phyloP scores from a whole-genome alignment of 2,113 vertebrate species.

The Gasterosteus aculeatus region DNA sequence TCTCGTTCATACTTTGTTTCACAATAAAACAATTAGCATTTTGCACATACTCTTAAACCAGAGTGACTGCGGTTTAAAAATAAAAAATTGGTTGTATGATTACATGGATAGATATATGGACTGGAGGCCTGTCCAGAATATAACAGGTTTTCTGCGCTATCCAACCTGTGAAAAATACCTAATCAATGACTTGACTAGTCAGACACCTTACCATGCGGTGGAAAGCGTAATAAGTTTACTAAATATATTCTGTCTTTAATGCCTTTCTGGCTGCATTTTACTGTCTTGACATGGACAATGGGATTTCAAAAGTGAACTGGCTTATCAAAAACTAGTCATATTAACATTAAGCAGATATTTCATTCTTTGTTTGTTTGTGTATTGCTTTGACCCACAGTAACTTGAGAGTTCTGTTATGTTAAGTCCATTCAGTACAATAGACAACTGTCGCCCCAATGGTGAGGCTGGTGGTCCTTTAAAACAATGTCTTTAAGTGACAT shows the following conservation, averaged over 20 bases:
- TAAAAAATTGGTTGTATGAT: neutral
- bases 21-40: constrained; percentile 1
- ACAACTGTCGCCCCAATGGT: neutral
- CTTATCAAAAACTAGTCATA: neutral
- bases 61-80: constrained; percentile 13
- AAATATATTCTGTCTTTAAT: neutral
- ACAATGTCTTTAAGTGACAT: neutral
- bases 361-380: neutral
- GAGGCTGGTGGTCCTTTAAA: neutral
- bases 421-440: neutral
- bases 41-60: constrained; percentile 12
- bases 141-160: neutral
- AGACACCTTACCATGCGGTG: neutral
- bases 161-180: neutral
- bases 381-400: neutral
- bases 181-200: neutral
- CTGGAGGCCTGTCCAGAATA: neutral
- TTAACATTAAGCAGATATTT: neutral
- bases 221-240: neutral
- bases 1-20: constrained; percentile 3
- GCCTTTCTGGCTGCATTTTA: neutral
- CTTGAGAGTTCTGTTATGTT: neutral
- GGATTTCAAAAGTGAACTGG: neutral
- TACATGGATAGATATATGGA: neutral
- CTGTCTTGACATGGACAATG: neutral